A percentile compares a stretch with the other conserved stretches of the same genome.
phyloP scores from a whole-genome alignment of 2,113 vertebrate species.

The Hippocampus barbouri region DNA sequence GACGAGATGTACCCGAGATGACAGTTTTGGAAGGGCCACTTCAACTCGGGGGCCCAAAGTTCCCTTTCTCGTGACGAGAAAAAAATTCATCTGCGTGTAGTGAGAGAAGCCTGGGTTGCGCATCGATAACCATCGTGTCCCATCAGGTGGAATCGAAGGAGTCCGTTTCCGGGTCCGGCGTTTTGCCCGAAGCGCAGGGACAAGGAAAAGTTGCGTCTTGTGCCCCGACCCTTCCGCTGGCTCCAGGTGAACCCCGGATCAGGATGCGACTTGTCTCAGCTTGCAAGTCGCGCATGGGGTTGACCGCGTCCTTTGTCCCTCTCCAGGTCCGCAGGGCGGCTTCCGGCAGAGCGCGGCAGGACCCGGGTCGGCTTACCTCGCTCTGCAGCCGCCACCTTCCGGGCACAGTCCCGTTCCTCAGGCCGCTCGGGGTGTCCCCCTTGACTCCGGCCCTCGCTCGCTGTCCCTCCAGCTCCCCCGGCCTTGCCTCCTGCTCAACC shows the following conservation, averaged over 20 bases:
- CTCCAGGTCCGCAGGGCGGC: slow-evolving; percentile 34
- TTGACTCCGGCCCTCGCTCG: slow-evolving; percentile 1
- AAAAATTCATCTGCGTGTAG: too few relatives aligned
- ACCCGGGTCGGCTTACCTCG: slow-evolving; percentile 54
- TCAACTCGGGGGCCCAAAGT: too few relatives aligned
- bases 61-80: too few relatives aligned
- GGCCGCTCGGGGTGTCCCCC: slow-evolving; percentile 10
- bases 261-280: background rate
- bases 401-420: background rate
- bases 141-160: slow-evolving; percentile 33
- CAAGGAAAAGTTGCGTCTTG: slow-evolving; percentile 15
- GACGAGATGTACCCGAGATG: too few relatives aligned
- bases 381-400: slow-evolving; percentile 37
- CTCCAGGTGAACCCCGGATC: slow-evolving; percentile 28
- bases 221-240: slow-evolving; percentile 4
- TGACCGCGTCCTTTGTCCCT: background rate
- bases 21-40: too few relatives aligned
- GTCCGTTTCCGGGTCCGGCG: slow-evolving; percentile 15
- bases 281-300: background rate
- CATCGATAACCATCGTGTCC: background rate
- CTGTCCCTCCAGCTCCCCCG: slow-evolving; percentile 48
- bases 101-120: too few relatives aligned
- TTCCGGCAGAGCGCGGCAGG: slow-evolving; percentile 45
- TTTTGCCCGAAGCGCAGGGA: slow-evolving; percentile 3
- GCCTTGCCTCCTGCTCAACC: slow-evolving; percentile 72